These are phyloP conservation scores for Stenodera caucasica DNA, from an alignment of 2,888 invertebrate species.

Conservation along the genomic window DNA sequence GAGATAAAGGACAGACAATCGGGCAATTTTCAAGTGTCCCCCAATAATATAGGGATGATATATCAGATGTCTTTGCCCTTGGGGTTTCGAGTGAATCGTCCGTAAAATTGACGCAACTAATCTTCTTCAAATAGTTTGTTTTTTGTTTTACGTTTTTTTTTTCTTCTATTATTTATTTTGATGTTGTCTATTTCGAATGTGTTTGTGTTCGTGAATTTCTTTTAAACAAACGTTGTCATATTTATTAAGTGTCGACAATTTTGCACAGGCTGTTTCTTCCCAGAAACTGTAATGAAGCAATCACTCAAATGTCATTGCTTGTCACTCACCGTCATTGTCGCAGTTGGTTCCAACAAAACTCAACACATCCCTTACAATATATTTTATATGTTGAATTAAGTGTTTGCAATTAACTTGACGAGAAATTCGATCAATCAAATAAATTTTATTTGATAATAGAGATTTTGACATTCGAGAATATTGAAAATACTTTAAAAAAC, in stretches of 20 bases:
- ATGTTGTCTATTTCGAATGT: too few relatives aligned
- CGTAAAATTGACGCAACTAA: constrained; percentile 38
- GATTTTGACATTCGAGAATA: not conserved
- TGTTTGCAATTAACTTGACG: not conserved
- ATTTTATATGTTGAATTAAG: not conserved
- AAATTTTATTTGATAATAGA: not conserved
- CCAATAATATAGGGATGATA: constrained; percentile 27
- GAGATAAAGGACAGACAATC: constrained; percentile 29
- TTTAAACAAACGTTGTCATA: constrained; percentile 13
- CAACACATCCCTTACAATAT: constrained; percentile 18
- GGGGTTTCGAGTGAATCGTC: constrained; percentile 42
- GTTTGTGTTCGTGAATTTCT: not conserved
- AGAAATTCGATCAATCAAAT: not conserved
- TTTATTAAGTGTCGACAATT: constrained; percentile 26
- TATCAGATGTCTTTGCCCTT: constrained; percentile 32
- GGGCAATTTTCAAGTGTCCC: constrained; percentile 32
- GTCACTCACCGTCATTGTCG: constrained; percentile 28
- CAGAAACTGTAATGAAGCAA: constrained; percentile 28
- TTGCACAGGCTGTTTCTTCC: constrained; percentile 27
- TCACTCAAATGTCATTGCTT: constrained; percentile 29
- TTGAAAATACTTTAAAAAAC: constrained; percentile 28
- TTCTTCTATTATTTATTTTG: too few relatives aligned
- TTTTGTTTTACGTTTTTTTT: constrained; percentile 1
- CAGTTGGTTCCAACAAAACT: constrained; percentile 18
- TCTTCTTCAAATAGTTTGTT: constrained; percentile 21